A percentile compares a stretch with the other conserved stretches of the same genome.
Evolutionary conservation across 1,140 invertebrate genomes (phyloP).

Genomic region (Zaprionus kolodkinae): DNA sequence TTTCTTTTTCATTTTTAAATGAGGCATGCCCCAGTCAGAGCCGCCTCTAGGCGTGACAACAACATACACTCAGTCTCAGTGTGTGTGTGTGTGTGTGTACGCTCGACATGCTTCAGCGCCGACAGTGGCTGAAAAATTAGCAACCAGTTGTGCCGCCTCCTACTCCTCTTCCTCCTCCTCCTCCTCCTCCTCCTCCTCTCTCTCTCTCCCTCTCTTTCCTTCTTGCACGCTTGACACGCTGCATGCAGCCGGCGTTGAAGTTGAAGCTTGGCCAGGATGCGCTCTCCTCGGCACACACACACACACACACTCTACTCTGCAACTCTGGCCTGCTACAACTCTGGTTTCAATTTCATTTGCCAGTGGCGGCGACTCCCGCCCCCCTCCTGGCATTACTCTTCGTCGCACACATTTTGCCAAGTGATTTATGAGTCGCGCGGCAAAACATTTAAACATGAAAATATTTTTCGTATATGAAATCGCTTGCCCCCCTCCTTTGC

Average conservation of each 20-base stretch:
- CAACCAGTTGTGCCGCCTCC: conserved; percentile 28
- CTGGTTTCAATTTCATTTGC: conserved; percentile 14
- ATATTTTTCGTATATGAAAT: conserved; percentile 64
- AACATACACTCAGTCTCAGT: not conserved
- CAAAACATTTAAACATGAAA: conserved; percentile 72
- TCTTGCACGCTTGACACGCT: conserved; percentile 45
- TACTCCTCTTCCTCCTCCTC: no score
- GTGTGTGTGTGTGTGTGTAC: conserved; percentile 5
- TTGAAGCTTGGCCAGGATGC: conserved; percentile 9
- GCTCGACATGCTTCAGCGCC: conserved; percentile 49
- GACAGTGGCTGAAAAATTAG: conserved; percentile 52
- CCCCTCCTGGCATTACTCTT: not conserved
- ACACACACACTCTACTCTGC: not conserved
- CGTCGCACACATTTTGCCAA: conserved; percentile 69
- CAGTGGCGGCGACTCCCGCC: not conserved
- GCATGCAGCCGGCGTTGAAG: conserved; percentile 12
- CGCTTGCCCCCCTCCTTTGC: not conserved
- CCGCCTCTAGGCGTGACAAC: conserved; percentile 28
- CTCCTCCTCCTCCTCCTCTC: no score
- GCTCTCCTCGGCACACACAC: no score
- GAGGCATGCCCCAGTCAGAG: conserved; percentile 53
- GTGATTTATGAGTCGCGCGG: conserved; percentile 77
- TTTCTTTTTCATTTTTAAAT: conserved; percentile 55
- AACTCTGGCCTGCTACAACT: not conserved
- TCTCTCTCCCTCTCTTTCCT: not conserved